Conservation (phyloP, 2,797 vertebrate species). For the Acrossocheilus wenchowensis region DNA sequence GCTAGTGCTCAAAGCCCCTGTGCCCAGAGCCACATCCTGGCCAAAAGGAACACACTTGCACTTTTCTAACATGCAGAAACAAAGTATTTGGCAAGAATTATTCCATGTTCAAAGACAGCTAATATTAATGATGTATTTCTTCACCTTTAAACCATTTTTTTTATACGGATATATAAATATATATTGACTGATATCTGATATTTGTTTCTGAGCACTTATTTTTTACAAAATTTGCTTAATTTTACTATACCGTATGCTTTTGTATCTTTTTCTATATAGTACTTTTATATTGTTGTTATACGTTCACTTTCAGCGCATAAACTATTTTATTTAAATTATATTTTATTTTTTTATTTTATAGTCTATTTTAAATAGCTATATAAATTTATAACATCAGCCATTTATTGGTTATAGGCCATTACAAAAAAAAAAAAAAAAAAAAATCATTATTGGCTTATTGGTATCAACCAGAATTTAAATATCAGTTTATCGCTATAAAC, state of each 20-base stretch:
- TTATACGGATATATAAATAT: background rate
- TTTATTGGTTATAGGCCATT: background rate
- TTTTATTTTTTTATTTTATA: background rate
- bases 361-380: background rate
- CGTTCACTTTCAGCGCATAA: background rate
- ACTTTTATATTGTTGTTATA: background rate
- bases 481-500: background rate
- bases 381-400: background rate
- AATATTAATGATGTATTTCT: background rate
- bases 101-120: slow-evolving; percentile 59
- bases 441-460: background rate
- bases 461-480: background rate
- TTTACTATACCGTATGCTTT: background rate
- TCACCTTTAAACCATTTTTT: background rate
- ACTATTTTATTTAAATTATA: background rate
- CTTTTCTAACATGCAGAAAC: slow-evolving; percentile 75
- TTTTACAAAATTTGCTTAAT: background rate
- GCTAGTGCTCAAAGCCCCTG: slow-evolving; percentile 68
- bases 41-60: slow-evolving; percentile 79
- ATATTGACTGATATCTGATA: background rate
- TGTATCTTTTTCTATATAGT: background rate
- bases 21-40: slow-evolving; percentile 82
- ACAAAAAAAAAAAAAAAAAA: background rate
- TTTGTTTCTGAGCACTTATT: background rate
- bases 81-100: slow-evolving; percentile 71